Evolutionary conservation across 1,140 invertebrate genomes (phyloP).

Genomic region (Heliconius melpomene): DNA sequence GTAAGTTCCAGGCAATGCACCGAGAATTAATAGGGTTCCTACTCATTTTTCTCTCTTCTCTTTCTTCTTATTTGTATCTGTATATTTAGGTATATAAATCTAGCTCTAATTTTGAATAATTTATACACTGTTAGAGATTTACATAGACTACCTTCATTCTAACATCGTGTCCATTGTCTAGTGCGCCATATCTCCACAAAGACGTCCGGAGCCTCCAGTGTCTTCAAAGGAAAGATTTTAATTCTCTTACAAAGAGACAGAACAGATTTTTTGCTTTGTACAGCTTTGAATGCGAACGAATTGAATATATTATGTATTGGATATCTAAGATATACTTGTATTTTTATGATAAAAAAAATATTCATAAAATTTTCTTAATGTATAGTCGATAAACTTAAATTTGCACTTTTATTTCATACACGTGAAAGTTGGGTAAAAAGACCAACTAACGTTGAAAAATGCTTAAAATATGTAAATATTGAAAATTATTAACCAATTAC

Average conservation of each 20-base stretch:
- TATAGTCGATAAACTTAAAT: no score
- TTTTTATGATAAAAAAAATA: background rate
- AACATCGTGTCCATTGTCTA: background rate
- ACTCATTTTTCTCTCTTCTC: no score
- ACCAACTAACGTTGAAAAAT: no score
- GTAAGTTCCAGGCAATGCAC: no score
- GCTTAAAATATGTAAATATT: no score
- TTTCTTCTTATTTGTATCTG: no score
- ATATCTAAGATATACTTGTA: background rate
- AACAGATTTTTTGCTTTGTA: conserved; percentile 4
- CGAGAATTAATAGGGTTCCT: no score
- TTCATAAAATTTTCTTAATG: no score
- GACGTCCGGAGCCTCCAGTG: background rate
- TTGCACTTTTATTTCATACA: no score
- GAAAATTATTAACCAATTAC: no score
- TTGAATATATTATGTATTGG: conserved; percentile 4
- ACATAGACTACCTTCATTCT: background rate
- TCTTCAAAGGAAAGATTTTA: conserved; percentile 6
- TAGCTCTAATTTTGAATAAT: background rate
- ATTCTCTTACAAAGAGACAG: conserved; percentile 1
- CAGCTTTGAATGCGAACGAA: background rate
- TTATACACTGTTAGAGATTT: background rate
- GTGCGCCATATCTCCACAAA: background rate
- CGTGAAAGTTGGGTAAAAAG: no score
- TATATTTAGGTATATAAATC: no score